These are phyloP conservation scores for Vanessa atalanta DNA, from an alignment of 1,140 invertebrate species.

Conservation along the genomic window DNA sequence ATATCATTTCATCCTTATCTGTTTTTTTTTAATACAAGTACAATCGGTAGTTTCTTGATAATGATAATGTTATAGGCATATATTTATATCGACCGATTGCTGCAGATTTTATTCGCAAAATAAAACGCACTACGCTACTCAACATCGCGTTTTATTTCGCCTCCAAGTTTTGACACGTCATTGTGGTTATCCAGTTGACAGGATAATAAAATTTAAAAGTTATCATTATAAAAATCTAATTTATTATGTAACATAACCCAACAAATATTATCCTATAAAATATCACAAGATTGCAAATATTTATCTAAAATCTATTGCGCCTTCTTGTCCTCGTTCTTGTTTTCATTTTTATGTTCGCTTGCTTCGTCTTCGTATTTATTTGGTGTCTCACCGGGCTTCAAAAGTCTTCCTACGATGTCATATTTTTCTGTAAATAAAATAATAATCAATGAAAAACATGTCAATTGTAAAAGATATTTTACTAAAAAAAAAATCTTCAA, in stretches of 20 bases:
- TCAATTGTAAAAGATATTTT: too few relatives aligned
- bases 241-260: conserved; percentile 43
- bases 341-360: conserved; percentile 44
- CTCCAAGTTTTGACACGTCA: not conserved
- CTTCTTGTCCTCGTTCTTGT: conserved; percentile 75
- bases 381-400: conserved; percentile 69
- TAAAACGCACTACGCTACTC: too few relatives aligned
- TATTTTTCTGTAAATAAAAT: conserved; percentile 68
- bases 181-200: not conserved
- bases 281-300: conserved; percentile 37
- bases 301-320: conserved; percentile 49
- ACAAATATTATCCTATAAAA: conserved; percentile 33
- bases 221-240: conserved; percentile 21
- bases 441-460: not conserved
- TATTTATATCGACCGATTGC: too few relatives aligned
- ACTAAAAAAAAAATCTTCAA: too few relatives aligned
- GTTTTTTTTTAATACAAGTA: too few relatives aligned
- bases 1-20: too few relatives aligned
- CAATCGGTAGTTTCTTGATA: too few relatives aligned
- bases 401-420: conserved; percentile 67
- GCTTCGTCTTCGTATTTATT: conserved; percentile 58
- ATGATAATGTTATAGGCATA: too few relatives aligned
- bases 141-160: too few relatives aligned
- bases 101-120: too few relatives aligned
- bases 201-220: not conserved